phyloP scores from a whole-genome alignment of 2,113 vertebrate genomes.

The Calyptomena viridis region DNA sequence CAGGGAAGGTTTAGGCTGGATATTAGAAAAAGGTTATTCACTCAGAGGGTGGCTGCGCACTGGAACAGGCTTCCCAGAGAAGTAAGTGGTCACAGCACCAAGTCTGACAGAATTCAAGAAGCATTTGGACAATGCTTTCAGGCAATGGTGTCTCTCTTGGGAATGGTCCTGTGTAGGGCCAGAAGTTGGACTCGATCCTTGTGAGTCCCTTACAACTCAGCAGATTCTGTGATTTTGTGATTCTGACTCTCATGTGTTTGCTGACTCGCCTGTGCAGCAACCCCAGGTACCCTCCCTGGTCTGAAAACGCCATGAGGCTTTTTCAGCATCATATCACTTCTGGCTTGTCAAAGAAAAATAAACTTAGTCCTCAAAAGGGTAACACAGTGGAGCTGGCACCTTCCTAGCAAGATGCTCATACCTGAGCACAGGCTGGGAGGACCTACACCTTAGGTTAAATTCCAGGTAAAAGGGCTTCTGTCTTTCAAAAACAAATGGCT shows the following conservation, averaged over 20 bases:
- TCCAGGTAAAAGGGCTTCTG: background rate
- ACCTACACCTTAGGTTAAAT: background rate
- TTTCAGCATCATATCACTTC: background rate
- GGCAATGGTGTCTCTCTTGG: no score
- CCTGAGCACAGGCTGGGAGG: accelerated
- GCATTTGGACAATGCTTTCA: no score
- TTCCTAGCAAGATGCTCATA: background rate
- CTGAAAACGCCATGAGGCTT: background rate
- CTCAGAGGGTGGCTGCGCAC: no score
- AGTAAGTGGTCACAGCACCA: no score
- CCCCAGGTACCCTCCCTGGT: background rate
- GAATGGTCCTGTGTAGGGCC: no score
- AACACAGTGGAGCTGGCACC: background rate
- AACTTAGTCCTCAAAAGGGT: background rate
- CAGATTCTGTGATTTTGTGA: no score
- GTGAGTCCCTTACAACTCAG: no score
- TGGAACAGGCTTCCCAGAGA: no score
- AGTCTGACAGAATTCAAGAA: no score
- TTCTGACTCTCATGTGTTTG: background rate
- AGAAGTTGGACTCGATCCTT: no score
- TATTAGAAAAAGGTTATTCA: no score
- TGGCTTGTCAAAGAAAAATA: background rate
- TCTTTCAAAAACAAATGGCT: background rate
- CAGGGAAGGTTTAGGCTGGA: no score
- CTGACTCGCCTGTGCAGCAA: accelerated